These are phyloP conservation scores for Ectemnius cavifrons DNA, from an alignment of 2,888 invertebrate genomes.

Conservation along the genomic window DNA sequence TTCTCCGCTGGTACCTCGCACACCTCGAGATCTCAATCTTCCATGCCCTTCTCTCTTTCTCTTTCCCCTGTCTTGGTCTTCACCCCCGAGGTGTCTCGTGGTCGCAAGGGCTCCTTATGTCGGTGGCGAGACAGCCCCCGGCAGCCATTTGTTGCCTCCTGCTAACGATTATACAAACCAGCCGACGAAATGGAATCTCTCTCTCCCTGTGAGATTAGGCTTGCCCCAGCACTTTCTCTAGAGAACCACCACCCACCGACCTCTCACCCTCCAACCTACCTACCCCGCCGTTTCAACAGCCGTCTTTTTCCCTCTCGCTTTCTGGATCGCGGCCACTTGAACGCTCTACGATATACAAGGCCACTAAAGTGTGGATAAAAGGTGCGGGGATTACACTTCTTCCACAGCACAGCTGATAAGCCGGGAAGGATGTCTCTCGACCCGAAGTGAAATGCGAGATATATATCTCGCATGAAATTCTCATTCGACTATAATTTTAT, in stretches of 20 bases:
- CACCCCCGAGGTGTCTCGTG: constrained; percentile 26
- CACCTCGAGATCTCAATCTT: constrained; percentile 54
- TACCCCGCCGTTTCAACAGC: too few species aligned
- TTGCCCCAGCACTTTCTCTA: too few species aligned
- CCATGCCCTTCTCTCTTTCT: not conserved
- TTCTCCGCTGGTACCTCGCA: constrained; percentile 12
- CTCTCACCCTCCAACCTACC: too few species aligned
- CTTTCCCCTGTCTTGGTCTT: constrained; percentile 20
- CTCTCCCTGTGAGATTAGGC: constrained; percentile 48
- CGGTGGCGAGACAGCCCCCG: too few species aligned
- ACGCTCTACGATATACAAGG: too few species aligned
- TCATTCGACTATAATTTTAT: not conserved
- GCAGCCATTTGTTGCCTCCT: constrained; percentile 48
- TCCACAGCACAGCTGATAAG: constrained; percentile 12
- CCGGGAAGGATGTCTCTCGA: not conserved
- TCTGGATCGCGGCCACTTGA: too few species aligned
- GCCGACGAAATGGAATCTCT: constrained; percentile 25
- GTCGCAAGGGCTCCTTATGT: too few species aligned
- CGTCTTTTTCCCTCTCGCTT: not conserved
- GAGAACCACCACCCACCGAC: too few species aligned
- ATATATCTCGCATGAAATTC: not conserved
- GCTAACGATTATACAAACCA: constrained; percentile 49
- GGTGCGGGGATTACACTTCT: constrained; percentile 37
- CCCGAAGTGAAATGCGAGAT: constrained; percentile 10
- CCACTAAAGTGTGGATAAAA: constrained; percentile 27